These are phyloP conservation scores for Hucho hucho DNA, from an alignment of 2,113 vertebrate genomes.

Conservation along the genomic window DNA sequence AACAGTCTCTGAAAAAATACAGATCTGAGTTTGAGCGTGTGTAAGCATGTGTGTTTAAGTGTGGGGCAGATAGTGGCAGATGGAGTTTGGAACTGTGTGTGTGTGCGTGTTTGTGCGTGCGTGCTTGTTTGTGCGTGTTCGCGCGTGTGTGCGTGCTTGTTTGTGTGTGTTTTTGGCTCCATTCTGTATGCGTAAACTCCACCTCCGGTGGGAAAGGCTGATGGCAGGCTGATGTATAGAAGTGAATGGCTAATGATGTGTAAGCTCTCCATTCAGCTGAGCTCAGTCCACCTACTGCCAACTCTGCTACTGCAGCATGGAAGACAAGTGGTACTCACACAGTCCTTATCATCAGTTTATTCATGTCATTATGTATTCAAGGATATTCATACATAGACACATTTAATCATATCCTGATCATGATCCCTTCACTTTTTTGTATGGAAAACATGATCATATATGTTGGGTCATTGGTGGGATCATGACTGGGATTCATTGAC, in stretches of 20 bases:
- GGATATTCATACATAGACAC: too few species aligned
- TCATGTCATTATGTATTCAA: too few species aligned
- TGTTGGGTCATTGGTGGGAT: too few species aligned
- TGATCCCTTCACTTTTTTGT: too few species aligned
- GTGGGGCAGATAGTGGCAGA: constrained; percentile 26
- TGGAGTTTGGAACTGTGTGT: neutral
- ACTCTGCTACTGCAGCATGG: constrained; percentile 10
- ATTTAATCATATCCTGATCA: too few species aligned
- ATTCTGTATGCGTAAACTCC: constrained; percentile 17
- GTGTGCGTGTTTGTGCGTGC: neutral
- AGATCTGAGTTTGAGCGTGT: constrained; percentile 18
- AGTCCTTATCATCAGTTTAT: neutral
- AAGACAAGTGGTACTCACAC: constrained; percentile 10
- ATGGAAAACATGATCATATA: too few species aligned
- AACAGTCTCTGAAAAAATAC: constrained; percentile 31
- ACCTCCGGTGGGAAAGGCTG: constrained; percentile 63
- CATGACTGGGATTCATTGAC: neutral
- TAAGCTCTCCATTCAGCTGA: constrained; percentile 55
- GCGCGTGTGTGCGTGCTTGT: constrained; percentile 2
- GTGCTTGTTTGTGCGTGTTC: neutral
- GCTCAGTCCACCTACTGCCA: constrained; percentile 17
- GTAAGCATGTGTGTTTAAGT: neutral
- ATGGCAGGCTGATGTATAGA: constrained; percentile 38
- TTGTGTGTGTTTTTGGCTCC: neutral
- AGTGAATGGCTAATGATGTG: constrained; percentile 56